Conservation (phyloP, 2,113 vertebrate genomes). For the Oreotrochilus melanogaster region DNA sequence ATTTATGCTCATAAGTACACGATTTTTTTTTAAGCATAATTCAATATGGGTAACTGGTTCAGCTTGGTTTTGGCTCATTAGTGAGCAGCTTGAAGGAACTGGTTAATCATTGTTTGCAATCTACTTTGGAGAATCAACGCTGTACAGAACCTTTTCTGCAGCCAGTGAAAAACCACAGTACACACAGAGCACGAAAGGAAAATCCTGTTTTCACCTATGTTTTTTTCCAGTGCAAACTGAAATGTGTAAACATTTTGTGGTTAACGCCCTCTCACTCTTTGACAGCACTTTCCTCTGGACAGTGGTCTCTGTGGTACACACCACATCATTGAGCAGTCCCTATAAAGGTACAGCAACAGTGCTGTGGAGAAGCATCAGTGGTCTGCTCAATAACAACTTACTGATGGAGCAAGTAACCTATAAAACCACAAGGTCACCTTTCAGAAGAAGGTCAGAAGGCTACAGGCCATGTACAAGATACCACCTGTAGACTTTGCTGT, state of each 20-base stretch:
- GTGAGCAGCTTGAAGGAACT: slow-evolving; percentile 31
- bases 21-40: neutral
- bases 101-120: slow-evolving; percentile 56
- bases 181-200: slow-evolving; percentile 19
- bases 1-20: neutral
- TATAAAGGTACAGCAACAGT: neutral
- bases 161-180: neutral
- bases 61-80: slow-evolving; percentile 11
- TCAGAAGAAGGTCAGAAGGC: neutral
- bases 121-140: slow-evolving; percentile 18
- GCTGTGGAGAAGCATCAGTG: slow-evolving; percentile 14
- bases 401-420: neutral
- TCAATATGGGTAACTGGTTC: slow-evolving; percentile 20
- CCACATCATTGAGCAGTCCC: slow-evolving; percentile 11
- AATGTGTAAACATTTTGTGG: slow-evolving; percentile 23
- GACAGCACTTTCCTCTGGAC: neutral
- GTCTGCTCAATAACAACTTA: neutral
- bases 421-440: slow-evolving; percentile 4
- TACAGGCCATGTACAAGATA: neutral
- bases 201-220: neutral
- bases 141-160: slow-evolving; percentile 4
- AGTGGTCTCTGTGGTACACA: slow-evolving; percentile 29
- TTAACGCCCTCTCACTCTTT: neutral
- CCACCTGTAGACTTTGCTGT: neutral
- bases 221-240: neutral